These are phyloP conservation scores for Aphis gossypii DNA, from an alignment of 1,140 invertebrate species.

Conservation along the genomic window DNA sequence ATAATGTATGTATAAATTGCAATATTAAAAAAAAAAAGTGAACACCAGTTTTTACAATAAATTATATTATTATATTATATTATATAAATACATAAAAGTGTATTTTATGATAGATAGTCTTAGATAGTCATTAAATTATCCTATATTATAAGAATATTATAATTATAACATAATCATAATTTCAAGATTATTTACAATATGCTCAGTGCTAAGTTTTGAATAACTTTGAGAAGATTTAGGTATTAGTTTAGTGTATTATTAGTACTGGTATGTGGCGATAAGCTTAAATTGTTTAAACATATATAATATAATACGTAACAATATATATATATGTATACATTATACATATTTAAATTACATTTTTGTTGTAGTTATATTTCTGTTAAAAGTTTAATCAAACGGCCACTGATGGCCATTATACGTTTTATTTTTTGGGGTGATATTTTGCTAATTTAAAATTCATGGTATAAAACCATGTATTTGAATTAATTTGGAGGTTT, in stretches of 20 bases:
- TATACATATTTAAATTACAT: not conserved
- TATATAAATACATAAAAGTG: too few species aligned
- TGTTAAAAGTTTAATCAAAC: not conserved
- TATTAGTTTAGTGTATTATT: not conserved
- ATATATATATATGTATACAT: not conserved
- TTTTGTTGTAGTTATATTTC: not conserved
- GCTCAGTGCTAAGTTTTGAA: not conserved
- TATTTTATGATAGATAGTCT: too few species aligned
- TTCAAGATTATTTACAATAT: not conserved
- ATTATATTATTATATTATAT: too few species aligned
- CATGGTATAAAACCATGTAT: not conserved
- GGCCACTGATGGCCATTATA: not conserved
- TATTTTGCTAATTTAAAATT: slow-evolving; percentile 18
- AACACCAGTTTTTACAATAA: too few species aligned
- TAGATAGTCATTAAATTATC: too few species aligned
- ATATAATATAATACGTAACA: not conserved
- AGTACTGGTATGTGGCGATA: not conserved
- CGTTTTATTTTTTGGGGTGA: not conserved
- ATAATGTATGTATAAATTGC: too few species aligned
- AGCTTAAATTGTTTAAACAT: not conserved
- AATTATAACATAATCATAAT: too few species aligned
- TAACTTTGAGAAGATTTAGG: not conserved
- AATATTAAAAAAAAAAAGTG: too few species aligned
- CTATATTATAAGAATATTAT: too few species aligned
- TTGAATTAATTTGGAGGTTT: not conserved